Evolutionary conservation across 2,113 vertebrate genomes (phyloP), one percentile per base, ranked within the genome.

Genomic region (Antennarius striatus): DNA sequence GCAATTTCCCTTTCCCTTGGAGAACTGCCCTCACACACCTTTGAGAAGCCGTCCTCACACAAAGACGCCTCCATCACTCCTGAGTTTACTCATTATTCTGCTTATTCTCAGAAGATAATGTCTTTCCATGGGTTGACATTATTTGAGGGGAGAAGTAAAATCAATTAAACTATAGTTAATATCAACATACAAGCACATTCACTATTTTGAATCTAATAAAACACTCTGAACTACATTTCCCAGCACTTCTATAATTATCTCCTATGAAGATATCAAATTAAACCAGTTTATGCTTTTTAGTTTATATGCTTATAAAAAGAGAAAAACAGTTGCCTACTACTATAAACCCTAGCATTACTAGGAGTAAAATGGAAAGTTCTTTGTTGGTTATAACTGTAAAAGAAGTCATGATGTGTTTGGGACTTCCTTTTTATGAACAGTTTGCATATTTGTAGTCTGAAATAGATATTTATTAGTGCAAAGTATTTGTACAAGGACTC

Each of bases 41-140:
- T 69, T 80, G 52, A 70, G 22, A 63, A 64, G 52, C 65, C 49
- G 45, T 78, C 60, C 68, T 54, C 46, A 42, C 39, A 61, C 66
- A 49, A 49, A 48, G 51, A 64, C 47, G 63, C 43, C 52, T 69
- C 56, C 15, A 63, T 49, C 6, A 4, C 58, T 57, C 11, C 32
- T 4, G 7, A 17, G 39, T 64, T 71, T 59, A 57, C 52, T 56
- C 9, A 71, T 32, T 17, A 8, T 61, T 68, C 49, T 58, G 39
- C 5, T 40, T 40, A 66, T 62, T 66, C 47, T 68, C 58, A 57
- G 29, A 68, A 58, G 29, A 68, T 4, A 13, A 12, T 11, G 42
- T 15, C 8, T 5, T 49, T 54, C 59, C 17, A 47, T 15, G 43
- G 30, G 32, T 36, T 36, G 4, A 36, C 7, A 5, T 36, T 36